phyloP scores from a whole-genome alignment of 1,140 invertebrate genomes.

The Magallana angulata region DNA sequence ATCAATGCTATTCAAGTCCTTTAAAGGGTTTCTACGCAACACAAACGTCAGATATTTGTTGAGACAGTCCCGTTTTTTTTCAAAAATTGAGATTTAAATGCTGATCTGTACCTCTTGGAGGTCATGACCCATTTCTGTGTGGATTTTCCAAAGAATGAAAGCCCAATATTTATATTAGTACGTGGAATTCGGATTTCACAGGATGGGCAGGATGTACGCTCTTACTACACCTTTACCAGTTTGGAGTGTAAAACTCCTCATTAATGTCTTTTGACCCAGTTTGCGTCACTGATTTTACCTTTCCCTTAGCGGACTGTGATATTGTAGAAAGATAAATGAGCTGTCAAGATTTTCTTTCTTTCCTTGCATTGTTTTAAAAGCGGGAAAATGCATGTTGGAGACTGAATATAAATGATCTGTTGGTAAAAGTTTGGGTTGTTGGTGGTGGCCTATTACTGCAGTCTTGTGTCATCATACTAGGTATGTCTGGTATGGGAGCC shows the following conservation, averaged over 20 bases:
- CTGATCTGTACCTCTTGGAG: not conserved
- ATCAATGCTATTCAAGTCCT: too few relatives aligned
- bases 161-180: constrained; percentile 15
- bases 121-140: constrained; percentile 11
- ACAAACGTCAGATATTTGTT: too few relatives aligned
- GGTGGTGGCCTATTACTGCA: not conserved
- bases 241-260: not conserved
- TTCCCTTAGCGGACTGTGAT: not conserved
- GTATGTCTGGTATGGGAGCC: constrained; percentile 13
- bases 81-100: not conserved
- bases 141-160: constrained; percentile 16
- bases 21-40: too few relatives aligned
- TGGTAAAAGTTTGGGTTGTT: not conserved
- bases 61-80: too few relatives aligned
- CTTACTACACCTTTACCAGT: not conserved
- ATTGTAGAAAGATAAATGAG: not conserved
- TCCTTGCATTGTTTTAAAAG: not conserved
- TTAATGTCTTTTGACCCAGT: constrained; percentile 30
- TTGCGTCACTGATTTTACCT: not conserved
- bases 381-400: not conserved
- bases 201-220: constrained; percentile 6
- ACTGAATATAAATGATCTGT: not conserved
- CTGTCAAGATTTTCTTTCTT: not conserved
- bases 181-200: not conserved
- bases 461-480: not conserved